These are phyloP conservation scores for Dynastes hyllus DNA, from an alignment of 2,888 invertebrate species.

Conservation along the genomic window DNA sequence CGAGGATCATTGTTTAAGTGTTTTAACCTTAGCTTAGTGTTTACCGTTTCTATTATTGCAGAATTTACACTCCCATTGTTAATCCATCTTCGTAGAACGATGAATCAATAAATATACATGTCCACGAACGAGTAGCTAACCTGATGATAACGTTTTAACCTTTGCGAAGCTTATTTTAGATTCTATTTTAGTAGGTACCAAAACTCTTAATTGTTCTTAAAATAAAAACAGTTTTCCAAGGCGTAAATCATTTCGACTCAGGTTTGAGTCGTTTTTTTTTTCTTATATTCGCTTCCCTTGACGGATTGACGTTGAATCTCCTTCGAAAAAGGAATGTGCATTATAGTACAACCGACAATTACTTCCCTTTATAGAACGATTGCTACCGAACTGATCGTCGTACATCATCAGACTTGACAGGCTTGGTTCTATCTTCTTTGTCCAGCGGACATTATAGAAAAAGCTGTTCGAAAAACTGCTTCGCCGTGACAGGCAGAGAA, in stretches of 20 bases:
- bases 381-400: no score
- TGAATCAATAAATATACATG: background rate
- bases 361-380: no score
- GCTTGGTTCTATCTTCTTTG: background rate
- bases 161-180: background rate
- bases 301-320: no score
- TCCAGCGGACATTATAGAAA: background rate
- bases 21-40: slow-evolving; percentile 5
- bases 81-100: background rate
- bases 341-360: no score
- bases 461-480: background rate
- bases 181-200: background rate
- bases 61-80: background rate
- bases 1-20: slow-evolving; percentile 11
- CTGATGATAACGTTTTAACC: background rate
- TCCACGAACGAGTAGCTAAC: background rate
- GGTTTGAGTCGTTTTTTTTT: no score
- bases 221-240: background rate
- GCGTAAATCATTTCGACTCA: no score
- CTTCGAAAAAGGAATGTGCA: no score
- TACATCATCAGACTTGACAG: background rate
- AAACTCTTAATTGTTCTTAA: background rate
- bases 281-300: no score
- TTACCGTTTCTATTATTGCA: background rate
- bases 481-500: background rate